Evolutionary conservation across 1,140 invertebrate species (phyloP).

Genomic region (Drosophila neocordata): DNA sequence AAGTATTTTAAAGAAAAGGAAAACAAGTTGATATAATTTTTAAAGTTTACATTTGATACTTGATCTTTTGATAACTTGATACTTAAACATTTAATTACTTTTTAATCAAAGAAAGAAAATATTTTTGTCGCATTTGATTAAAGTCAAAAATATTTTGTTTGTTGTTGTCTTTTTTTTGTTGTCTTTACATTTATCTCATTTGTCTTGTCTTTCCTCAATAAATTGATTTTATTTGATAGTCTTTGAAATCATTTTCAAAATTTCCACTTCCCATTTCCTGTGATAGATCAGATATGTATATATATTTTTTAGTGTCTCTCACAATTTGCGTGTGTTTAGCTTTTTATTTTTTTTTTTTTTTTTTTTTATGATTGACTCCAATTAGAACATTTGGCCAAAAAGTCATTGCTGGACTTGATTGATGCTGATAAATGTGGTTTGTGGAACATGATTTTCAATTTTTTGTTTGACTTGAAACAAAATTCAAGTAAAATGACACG

Average conservation of each 20-base stretch:
- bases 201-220: constrained; percentile 3
- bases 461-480: constrained; percentile 1
- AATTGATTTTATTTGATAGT: background rate
- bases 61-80: too few species aligned
- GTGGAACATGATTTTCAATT: constrained; percentile 22
- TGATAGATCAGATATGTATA: too few species aligned
- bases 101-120: too few species aligned
- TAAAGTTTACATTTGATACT: constrained; percentile 3
- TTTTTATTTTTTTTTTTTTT: too few species aligned
- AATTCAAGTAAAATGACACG: constrained; percentile 10
- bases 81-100: background rate
- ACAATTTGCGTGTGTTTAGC: too few species aligned
- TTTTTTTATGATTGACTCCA: constrained; percentile 9
- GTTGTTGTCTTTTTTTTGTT: too few species aligned
- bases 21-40: too few species aligned
- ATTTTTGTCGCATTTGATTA: too few species aligned
- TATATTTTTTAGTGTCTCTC: background rate
- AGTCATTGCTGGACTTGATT: constrained; percentile 13
- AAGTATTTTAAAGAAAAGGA: too few species aligned
- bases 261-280: constrained; percentile 18
- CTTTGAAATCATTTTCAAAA: constrained; percentile 1
- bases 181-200: background rate
- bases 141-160: too few species aligned
- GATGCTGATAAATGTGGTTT: constrained; percentile 11
- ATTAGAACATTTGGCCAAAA: constrained; percentile 17